These are phyloP conservation scores for Polylopha cassiicola DNA, from an alignment of 2,888 invertebrate species.

Conservation along the genomic window DNA sequence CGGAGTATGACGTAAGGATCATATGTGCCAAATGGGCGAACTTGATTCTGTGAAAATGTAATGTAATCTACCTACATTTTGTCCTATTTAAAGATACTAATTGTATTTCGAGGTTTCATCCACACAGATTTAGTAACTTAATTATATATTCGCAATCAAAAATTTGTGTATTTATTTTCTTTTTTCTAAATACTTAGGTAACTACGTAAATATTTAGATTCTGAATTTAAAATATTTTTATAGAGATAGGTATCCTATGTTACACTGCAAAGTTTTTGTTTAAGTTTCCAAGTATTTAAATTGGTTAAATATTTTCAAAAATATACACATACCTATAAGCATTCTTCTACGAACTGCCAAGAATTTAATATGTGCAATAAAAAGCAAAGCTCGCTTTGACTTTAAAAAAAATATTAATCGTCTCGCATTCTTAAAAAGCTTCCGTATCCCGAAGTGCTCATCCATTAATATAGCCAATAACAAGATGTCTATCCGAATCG, in stretches of 20 bases:
- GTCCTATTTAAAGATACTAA: too few relatives aligned
- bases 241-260: too few relatives aligned
- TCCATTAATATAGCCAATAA: slow-evolving; percentile 17
- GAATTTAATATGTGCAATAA: slow-evolving; percentile 9
- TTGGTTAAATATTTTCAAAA: too few relatives aligned
- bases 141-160: too few relatives aligned
- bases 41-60: slow-evolving; percentile 11
- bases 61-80: background rate
- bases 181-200: too few relatives aligned
- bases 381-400: slow-evolving; percentile 3
- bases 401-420: slow-evolving; percentile 15
- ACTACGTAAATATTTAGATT: too few relatives aligned
- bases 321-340: background rate
- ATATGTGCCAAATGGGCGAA: slow-evolving; percentile 15
- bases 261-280: too few relatives aligned
- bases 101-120: background rate
- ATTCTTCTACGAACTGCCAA: slow-evolving; percentile 1
- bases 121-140: too few relatives aligned
- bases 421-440: slow-evolving; percentile 5
- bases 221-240: too few relatives aligned
- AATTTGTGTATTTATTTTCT: too few relatives aligned
- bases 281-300: too few relatives aligned
- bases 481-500: slow-evolving; percentile 5
- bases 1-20: slow-evolving; percentile 6
- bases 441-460: slow-evolving; percentile 9